Conservation (phyloP, 2,797 vertebrate species). For the Phyllotis vaccarum region DNA sequence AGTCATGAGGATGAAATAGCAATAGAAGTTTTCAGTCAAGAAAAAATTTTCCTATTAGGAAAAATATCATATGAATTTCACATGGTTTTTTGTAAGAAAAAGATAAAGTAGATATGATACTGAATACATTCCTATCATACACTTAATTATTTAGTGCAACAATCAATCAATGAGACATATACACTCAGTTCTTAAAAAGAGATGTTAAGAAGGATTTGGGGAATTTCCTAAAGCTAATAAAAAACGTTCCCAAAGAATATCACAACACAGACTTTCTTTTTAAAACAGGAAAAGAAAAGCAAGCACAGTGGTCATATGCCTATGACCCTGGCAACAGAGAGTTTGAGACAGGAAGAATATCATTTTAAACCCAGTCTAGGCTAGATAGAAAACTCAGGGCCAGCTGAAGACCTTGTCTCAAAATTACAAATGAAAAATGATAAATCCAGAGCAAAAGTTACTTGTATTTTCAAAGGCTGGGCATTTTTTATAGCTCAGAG, state of each 20-base stretch:
- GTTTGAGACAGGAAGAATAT: background rate
- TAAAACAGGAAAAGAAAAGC: background rate
- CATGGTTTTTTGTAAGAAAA: background rate
- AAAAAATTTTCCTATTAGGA: constrained; percentile 35
- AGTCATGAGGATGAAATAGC: constrained; percentile 18
- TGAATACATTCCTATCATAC: constrained; percentile 8
- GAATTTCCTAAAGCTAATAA: constrained; percentile 41
- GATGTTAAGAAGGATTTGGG: constrained; percentile 36
- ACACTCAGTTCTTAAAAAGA: constrained; percentile 63
- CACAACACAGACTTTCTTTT: background rate
- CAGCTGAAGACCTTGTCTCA: background rate
- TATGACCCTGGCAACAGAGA: background rate
- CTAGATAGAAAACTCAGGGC: background rate
- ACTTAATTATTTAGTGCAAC: constrained; percentile 52
- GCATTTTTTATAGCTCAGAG: background rate
- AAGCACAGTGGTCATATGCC: background rate
- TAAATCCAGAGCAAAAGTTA: background rate
- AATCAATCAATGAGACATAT: background rate
- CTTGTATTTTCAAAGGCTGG: background rate
- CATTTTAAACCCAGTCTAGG: background rate
- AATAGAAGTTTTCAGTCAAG: constrained; percentile 45
- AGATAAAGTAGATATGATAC: background rate
- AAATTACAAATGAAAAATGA: background rate
- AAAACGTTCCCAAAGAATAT: background rate
- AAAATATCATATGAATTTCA: constrained; percentile 32